Evolutionary conservation across 2,797 vertebrate genomes (phyloP).

Genomic region (Sebastes itinus): DNA sequence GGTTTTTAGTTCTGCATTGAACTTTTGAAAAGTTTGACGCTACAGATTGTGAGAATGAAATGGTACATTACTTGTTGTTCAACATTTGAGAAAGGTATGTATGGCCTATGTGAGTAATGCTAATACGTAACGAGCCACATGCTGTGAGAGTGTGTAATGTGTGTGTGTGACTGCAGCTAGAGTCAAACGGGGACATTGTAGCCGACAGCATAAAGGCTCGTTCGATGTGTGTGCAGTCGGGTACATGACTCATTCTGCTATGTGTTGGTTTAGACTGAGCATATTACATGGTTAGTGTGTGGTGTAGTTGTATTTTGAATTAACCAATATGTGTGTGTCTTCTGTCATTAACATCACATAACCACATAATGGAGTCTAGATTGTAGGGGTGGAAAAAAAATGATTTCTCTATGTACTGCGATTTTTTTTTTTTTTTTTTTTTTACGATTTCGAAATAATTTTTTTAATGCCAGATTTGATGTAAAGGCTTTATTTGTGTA

Average conservation of each 20-base stretch:
- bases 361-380: background rate
- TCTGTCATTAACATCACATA: background rate
- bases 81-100: background rate
- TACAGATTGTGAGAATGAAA: background rate
- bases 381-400: no score
- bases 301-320: background rate
- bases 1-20: background rate
- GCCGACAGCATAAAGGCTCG: conserved; percentile 20
- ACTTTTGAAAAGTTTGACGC: background rate
- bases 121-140: background rate
- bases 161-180: conserved; percentile 1
- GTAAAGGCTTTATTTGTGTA: no score
- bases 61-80: background rate
- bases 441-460: no score
- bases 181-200: conserved; percentile 40
- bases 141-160: background rate
- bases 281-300: background rate
- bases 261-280: background rate
- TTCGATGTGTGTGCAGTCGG: conserved; percentile 5
- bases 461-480: no score
- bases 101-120: background rate
- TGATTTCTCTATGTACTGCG: no score
- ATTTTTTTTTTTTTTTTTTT: no score
- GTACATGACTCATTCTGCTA: conserved; percentile 7
- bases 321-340: background rate